Base-by-base conservation (phyloP, 2,888 invertebrate genomes). In the Odontocolon sp. region DNA sequence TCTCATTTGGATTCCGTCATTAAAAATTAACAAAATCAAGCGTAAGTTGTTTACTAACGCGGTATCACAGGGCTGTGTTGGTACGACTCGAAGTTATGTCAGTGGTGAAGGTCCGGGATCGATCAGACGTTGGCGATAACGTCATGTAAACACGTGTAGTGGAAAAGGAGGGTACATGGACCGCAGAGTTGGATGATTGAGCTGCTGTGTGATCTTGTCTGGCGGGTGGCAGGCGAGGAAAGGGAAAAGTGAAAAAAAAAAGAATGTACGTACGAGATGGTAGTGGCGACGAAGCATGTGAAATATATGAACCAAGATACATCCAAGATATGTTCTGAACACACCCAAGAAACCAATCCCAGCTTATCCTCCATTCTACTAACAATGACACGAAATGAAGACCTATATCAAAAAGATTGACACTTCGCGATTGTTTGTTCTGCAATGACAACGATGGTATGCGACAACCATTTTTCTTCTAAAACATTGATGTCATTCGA, bases 341-440 rank as follows among this genome's bases (percentile, higher is more conserved):
- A 50, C 50, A 61, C 9, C 21, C 16, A 3, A 11, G 40, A 40
- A 28, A 38, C 9, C 33, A 26, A 26, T 66, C n/a, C 31, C 66
- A n/a, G n/a, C n/a, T 16, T 4, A 8, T 14, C 45, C 16, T 26
- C 11, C 33, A 8, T 9, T 57, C 23, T n/a, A 52, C n/a, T 45
- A 11, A 42, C 54, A 33, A 31, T 23, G 61, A 57, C 26, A 38
- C 28, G 21, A 38, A 47, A 28, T 16, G 16, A 40, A 47, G 63
- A 80, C 76, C 80, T 76, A 75, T 68, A 61, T 83, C 83, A 80
- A 52, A 50, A 31, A 54, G 64, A 80, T 76, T 75, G 83, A 83
- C 82, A 82, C 66, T 45, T 80, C 61, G 26, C 57, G 67, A 78
- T 69, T 75, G 52, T 81, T 82, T 82, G 80, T 81, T 82, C 78